A percentile compares a stretch with the other conserved stretches of the same genome.
phyloP scores from a whole-genome alignment of 2,113 vertebrate species.

The Cyanoderma ruficeps region DNA sequence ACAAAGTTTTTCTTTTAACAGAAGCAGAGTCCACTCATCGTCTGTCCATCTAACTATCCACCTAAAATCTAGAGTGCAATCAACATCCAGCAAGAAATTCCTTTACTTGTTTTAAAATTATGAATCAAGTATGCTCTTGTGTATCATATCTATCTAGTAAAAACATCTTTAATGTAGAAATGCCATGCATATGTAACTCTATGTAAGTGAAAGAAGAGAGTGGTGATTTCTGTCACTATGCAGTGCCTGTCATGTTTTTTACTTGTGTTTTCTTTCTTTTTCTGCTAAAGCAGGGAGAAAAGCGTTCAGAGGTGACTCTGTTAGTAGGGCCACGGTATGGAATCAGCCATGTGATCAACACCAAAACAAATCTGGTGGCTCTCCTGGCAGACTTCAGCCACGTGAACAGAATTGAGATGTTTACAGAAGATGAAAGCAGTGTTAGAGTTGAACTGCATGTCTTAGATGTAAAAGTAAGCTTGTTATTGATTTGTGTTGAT shows the following conservation, averaged over 20 bases:
- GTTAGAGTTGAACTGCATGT: slow-evolving; percentile 95
- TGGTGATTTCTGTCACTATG: neutral
- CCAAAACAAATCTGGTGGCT: slow-evolving; percentile 95
- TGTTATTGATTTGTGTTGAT: neutral
- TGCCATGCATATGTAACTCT: neutral
- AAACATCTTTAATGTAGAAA: neutral
- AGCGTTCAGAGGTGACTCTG: slow-evolving; percentile 93
- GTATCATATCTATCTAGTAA: neutral
- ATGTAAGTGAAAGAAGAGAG: neutral
- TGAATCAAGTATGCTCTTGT: neutral
- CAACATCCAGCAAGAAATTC: neutral
- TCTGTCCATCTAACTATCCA: neutral
- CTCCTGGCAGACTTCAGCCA: slow-evolving; percentile 98
- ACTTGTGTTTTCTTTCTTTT: neutral
- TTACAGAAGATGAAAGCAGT: slow-evolving; percentile 89
- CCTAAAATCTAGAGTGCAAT: neutral
- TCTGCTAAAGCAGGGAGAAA: slow-evolving; percentile 91
- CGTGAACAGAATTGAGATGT: slow-evolving; percentile 98
- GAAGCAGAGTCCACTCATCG: neutral
- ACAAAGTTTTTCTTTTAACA: neutral
- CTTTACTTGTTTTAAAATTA: slow-evolving; percentile 23
- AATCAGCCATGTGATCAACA: slow-evolving; percentile 98
- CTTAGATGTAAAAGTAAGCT: slow-evolving; percentile 91
- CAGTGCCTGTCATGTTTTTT: neutral
- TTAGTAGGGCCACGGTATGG: slow-evolving; percentile 94